Percentiles rank a stretch among this genome's conserved stretches.
These are phyloP conservation scores for Muscicapa adusta DNA, from an alignment of 2,113 vertebrate genomes.

Conservation along the genomic window DNA sequence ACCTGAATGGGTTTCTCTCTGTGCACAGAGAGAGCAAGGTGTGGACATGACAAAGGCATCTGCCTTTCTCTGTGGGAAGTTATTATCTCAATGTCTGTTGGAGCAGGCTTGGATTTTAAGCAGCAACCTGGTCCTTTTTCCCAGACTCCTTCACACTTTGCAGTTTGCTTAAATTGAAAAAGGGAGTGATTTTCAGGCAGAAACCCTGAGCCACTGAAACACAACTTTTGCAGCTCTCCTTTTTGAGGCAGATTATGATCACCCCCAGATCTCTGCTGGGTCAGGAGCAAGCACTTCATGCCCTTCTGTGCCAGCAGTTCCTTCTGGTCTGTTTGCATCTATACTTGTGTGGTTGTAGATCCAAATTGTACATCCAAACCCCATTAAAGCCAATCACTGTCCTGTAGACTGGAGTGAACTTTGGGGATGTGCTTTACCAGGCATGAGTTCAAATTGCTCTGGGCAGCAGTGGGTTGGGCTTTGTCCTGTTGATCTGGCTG, in stretches of 20 bases:
- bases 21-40: background rate
- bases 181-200: background rate
- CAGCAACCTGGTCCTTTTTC: background rate
- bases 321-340: background rate
- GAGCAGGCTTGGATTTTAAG: background rate
- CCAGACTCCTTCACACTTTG: background rate
- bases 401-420: background rate
- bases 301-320: background rate
- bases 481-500: background rate
- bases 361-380: background rate
- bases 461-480: background rate
- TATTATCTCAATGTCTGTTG: background rate
- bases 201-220: background rate
- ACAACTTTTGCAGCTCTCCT: background rate
- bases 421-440: background rate
- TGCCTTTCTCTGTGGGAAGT: background rate
- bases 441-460: background rate
- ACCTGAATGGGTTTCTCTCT: background rate
- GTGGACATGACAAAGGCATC: rapidly evolving
- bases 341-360: background rate
- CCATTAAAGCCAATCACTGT: background rate
- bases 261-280: background rate
- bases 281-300: background rate
- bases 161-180: background rate
- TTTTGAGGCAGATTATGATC: background rate